A percentile compares a stretch with the other conserved stretches of the same genome.
phyloP scores from a whole-genome alignment of 2,797 vertebrate genomes.

The Girardinus metallicus region DNA sequence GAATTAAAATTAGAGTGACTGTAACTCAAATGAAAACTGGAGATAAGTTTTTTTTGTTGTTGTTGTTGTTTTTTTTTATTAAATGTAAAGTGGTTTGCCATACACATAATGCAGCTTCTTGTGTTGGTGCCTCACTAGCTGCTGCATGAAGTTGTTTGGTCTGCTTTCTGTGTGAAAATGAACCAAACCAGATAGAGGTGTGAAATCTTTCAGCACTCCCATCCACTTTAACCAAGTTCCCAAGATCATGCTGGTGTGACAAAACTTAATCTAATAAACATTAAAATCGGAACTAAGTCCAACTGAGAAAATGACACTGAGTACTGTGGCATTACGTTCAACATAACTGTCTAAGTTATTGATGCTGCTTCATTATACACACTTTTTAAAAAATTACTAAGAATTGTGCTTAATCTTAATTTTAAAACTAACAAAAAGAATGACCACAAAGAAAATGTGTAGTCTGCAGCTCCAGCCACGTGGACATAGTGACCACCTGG shows the following conservation, averaged over 20 bases:
- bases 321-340: background rate
- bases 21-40: background rate
- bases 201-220: background rate
- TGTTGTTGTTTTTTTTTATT: too few relatives aligned
- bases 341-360: background rate
- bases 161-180: background rate
- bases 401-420: background rate
- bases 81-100: background rate
- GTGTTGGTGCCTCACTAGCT: background rate
- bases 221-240: background rate
- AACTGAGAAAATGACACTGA: background rate
- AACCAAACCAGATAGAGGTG: background rate
- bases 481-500: constrained; percentile 28
- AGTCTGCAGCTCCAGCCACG: constrained; percentile 16
- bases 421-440: constrained; percentile 14
- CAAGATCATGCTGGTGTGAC: background rate
- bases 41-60: background rate
- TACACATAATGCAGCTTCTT: background rate
- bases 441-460: constrained; percentile 4
- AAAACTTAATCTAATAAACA: background rate
- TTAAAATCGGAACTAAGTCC: background rate
- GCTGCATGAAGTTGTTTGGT: background rate
- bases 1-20: background rate
- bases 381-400: constrained; percentile 14
- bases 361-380: constrained; percentile 2